Evolutionary conservation across 53 echinoderm and acorn worm genomes (phyloP), one percentile per base, ranked within the genome.

Genomic region (Echinometra lucunter): DNA sequence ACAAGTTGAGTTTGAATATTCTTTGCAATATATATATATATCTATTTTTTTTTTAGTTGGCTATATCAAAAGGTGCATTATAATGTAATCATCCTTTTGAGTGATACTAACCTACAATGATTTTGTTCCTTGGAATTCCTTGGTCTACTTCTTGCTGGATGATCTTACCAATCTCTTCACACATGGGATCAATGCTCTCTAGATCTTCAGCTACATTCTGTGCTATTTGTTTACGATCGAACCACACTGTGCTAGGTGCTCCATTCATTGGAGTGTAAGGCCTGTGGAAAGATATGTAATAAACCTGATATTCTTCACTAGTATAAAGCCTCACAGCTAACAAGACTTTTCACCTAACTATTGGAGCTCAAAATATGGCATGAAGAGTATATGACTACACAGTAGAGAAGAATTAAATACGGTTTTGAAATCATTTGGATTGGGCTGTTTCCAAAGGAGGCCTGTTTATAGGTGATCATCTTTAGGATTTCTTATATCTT

Each of bases 221-320:
- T 18, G 96, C 93, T 53, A 98, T 97, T 49, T 92, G 82, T 12
- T 42, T 38, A 34, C 98, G 92, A 70, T 97, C 96, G 91, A 94
- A 96, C 97, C 98, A 98, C 28, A 98, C 98, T 28, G 93, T 97
- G 58, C 97, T 97, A 34, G 94, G 90, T 19, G 94, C 94, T 56
- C 98, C 98, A 13, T 88, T 90, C 82, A 92, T 94, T 44, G 97
- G 95, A 4, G 97, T 95, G 92, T 98, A 98, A 4, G 97, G 98
- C 90, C 98, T 98, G 63, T 45, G 18, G 27, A 89, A 70, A 66
- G 69, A 42, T n/a, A n/a, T n/a, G n/a, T n/a, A n/a, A n/a, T n/a
- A n/a, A n/a, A n/a, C n/a, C 1, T 66, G 27, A 66, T 25, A 66
- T 66, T 66, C 3, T 7, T 23, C 21, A 66, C 25, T 66, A 1